Evolutionary conservation across 1,140 invertebrate species (phyloP), one percentile per base, ranked within the genome.

Genomic region (Planococcus citri): DNA sequence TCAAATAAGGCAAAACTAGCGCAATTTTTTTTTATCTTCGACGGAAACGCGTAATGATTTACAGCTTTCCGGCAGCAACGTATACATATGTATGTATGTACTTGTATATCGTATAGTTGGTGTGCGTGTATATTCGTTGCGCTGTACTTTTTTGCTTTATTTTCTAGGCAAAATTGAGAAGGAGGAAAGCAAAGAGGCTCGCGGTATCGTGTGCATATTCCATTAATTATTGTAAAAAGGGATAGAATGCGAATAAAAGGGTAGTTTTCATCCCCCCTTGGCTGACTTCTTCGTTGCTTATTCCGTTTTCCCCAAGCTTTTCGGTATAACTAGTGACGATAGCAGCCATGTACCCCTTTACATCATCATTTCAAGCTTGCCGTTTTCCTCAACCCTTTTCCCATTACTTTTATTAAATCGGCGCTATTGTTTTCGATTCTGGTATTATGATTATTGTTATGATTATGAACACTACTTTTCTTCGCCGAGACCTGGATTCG

Each of bases 371-470:
- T 51, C n/a, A 51, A 51, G 41, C 41, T 51, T 20, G 41, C 41
- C 41, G 41, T 51, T 51, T 51, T 51, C 41, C 41, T 51, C 41
- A 51, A 51, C 41, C 60, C 60, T 64, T 27, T 64, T 64, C 25
- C 60, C 60, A 64, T 64, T 25, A 64, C 60, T 64, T 64, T 64
- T 64, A 64, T 64, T 64, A 64, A 64, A 64, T 64, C 60, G 60
- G 60, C 60, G 60, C 60, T 64, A 64, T 64, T 64, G 60, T 64
- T 64, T 64, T 64, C 60, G 60, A 64, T 64, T 64, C 60, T 27
- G 22, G 60, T 64, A 64, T 64, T 64, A 64, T 64, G 60, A 64
- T 64, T 64, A 64, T 64, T 64, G 60, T 64, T 64, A 64, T 27
- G 60, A 64, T 64, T 64, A 64, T 64, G 60, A 64, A 64, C 60